Evolutionary conservation across 1,140 invertebrate genomes (phyloP).

Genomic region (Ridgeia piscesae): DNA sequence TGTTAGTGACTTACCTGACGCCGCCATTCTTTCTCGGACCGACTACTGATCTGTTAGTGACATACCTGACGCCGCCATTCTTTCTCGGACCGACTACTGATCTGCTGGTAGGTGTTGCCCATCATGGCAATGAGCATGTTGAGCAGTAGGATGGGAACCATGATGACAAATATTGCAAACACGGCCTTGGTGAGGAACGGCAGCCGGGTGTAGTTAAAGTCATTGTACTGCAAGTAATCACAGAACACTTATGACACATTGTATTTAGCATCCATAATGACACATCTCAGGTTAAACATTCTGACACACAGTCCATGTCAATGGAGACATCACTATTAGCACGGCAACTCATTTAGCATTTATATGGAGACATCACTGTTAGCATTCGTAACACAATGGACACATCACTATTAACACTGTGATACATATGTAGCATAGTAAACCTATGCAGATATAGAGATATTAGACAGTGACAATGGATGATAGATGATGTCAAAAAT

Average conservation of each 20-base stretch:
- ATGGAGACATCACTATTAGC: background rate
- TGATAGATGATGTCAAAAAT: too few species aligned
- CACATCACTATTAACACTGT: background rate
- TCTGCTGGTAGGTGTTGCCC: slow-evolving; percentile 65
- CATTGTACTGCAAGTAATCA: slow-evolving; percentile 78
- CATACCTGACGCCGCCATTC: slow-evolving; percentile 95
- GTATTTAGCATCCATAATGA: too few species aligned
- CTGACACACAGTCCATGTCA: background rate
- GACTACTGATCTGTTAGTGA: slow-evolving; percentile 78
- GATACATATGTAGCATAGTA: background rate
- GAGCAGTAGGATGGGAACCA: slow-evolving; percentile 84
- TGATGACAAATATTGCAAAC: slow-evolving; percentile 95
- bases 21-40: slow-evolving; percentile 98
- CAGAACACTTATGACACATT: background rate
- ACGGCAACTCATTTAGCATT: background rate
- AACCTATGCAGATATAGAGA: too few species aligned
- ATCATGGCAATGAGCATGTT: slow-evolving; percentile 66
- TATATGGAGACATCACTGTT: too few species aligned
- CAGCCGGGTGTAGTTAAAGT: slow-evolving; percentile 85
- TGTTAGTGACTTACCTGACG: slow-evolving; percentile 62
- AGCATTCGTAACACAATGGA: background rate
- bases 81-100: slow-evolving; percentile 97
- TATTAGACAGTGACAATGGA: too few species aligned
- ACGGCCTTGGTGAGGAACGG: slow-evolving; percentile 88
- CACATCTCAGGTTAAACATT: too few species aligned